Evolutionary conservation across 2,888 invertebrate genomes (phyloP).

Genomic region (Andrena haemorrhoa): DNA sequence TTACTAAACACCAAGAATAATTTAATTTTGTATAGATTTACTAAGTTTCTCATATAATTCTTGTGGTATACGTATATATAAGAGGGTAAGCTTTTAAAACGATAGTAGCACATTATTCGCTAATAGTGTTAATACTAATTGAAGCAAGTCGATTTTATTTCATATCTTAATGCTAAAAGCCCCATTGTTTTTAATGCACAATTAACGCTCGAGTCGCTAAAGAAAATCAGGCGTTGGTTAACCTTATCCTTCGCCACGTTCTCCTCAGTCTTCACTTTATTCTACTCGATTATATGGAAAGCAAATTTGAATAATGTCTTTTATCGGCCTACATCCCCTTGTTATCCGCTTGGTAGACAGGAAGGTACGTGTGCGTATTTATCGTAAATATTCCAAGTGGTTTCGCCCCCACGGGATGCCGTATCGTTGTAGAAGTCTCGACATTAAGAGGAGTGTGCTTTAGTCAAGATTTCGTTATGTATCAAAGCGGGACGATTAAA

Average conservation of each 20-base stretch:
- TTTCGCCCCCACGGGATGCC: slow-evolving; percentile 74
- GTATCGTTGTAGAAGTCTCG: slow-evolving; percentile 75
- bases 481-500: slow-evolving; percentile 61
- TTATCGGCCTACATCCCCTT: slow-evolving; percentile 77
- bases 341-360: slow-evolving; percentile 70
- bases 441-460: slow-evolving; percentile 66
- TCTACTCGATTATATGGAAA: slow-evolving; percentile 73
- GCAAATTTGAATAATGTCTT: slow-evolving; percentile 83
- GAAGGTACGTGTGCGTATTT: slow-evolving; percentile 74
- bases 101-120: too few species aligned
- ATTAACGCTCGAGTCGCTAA: not conserved
- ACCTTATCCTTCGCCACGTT: slow-evolving; percentile 38
- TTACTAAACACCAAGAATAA: too few species aligned
- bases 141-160: too few species aligned
- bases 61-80: too few species aligned
- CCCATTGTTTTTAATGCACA: not conserved
- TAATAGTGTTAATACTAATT: too few species aligned
- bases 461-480: slow-evolving; percentile 66
- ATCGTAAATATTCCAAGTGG: slow-evolving; percentile 78
- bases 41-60: too few species aligned
- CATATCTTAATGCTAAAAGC: too few species aligned
- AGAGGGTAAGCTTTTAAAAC: too few species aligned
- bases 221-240: not conserved
- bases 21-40: too few species aligned
- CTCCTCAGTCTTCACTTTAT: slow-evolving; percentile 48